A percentile compares a stretch with the other conserved stretches of the same genome.
Conservation (phyloP, 1,140 invertebrate species). For the Gryon sp. region DNA sequence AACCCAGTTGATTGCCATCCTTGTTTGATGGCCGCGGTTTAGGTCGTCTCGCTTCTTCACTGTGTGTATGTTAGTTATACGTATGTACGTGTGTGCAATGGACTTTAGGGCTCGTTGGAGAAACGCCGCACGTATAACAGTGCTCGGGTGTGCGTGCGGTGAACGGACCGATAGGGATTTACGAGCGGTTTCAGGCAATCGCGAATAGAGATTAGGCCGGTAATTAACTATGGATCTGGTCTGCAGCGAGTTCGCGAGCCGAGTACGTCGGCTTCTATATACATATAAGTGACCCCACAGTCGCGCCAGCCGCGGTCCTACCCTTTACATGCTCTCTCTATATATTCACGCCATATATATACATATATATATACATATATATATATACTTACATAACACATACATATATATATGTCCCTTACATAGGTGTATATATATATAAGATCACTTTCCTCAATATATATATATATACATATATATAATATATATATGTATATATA, state of each 20-base stretch:
- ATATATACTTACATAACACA: conserved; percentile 24
- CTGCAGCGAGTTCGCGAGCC: conserved; percentile 73
- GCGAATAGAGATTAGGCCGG: conserved; percentile 80
- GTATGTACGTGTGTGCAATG: conserved; percentile 28
- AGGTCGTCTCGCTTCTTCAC: conserved; percentile 32
- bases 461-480: conserved; percentile 17
- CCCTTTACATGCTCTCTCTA: conserved; percentile 62
- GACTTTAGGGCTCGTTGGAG: conserved; percentile 60
- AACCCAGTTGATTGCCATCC: too few species aligned
- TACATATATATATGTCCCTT: not conserved
- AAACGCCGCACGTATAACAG: conserved; percentile 65
- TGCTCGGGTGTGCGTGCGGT: conserved; percentile 65
- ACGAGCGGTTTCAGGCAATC: conserved; percentile 80
- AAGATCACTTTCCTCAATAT: too few species aligned
- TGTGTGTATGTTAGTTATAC: too few species aligned
- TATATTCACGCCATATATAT: conserved; percentile 25
- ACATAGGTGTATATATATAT: conserved; percentile 7
- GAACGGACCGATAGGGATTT: conserved; percentile 78
- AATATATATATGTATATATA: conserved; percentile 19
- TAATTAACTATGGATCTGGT: conserved; percentile 80
- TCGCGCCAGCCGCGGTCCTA: conserved; percentile 69
- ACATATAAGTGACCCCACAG: conserved; percentile 75
- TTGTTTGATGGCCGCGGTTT: conserved; percentile 8
- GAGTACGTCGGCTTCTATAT: conserved; percentile 68
- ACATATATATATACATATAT: conserved; percentile 37